These are phyloP conservation scores for Pocillopora meandrina DNA, from an alignment of 92 coral and sea anemone species.

Conservation along the genomic window DNA sequence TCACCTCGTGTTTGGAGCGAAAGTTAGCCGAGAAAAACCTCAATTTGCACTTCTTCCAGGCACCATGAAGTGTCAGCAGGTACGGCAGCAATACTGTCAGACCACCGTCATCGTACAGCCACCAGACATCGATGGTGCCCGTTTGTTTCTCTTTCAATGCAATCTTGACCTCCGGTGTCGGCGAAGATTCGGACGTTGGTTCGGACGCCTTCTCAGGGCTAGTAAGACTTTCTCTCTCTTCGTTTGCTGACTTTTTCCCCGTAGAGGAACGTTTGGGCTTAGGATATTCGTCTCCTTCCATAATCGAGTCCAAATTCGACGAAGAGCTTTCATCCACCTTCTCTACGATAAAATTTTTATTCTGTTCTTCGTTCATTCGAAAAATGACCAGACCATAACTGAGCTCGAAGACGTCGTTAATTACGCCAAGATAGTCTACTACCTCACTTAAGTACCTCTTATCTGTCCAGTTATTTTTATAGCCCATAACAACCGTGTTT, in stretches of 20 bases:
- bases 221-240: conserved; percentile 36
- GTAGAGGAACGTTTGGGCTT: conserved; percentile 9
- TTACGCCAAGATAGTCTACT: conserved; percentile 79
- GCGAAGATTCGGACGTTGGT: neutral
- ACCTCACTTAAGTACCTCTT: conserved; percentile 14
- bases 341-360: conserved; percentile 33
- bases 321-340: conserved; percentile 33
- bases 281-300: conserved; percentile 43
- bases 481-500: conserved; percentile 93
- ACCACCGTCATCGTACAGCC: conserved; percentile 98
- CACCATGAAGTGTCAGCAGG: conserved; percentile 80
- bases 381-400: conserved; percentile 83
- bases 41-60: conserved; percentile 88
- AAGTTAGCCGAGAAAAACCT: conserved; percentile 85
- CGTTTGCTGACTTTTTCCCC: conserved; percentile 2
- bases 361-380: conserved; percentile 68
- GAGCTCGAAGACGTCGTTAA: conserved; percentile 86
- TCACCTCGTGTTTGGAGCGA: conserved; percentile 71
- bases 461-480: conserved; percentile 81
- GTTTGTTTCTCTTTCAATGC: conserved; percentile 66
- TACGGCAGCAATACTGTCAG: conserved; percentile 87
- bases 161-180: neutral
- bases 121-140: conserved; percentile 96
- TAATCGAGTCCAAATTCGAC: conserved; percentile 30
- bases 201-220: conserved; percentile 30